phyloP scores from a whole-genome alignment of 2,888 invertebrate genomes.

The Anthoptus insignis region DNA sequence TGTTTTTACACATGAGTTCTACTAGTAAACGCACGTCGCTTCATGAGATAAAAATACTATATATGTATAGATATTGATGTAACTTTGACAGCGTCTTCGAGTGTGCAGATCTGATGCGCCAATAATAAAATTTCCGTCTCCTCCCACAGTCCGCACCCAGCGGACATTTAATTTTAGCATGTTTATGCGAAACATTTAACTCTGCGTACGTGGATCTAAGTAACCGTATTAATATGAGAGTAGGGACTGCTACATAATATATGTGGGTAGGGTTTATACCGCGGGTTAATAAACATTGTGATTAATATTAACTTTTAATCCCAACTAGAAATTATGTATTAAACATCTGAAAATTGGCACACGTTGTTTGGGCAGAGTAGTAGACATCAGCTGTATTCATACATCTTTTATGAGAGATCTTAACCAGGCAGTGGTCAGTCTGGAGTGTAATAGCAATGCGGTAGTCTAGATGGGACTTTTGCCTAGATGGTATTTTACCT shows the following conservation, averaged over 20 bases:
- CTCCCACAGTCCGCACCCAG: not conserved
- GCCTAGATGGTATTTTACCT: no score
- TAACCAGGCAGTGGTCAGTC: no score
- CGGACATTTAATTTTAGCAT: not conserved
- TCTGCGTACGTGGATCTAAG: not conserved
- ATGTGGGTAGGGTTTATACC: not conserved
- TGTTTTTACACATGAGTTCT: no score
- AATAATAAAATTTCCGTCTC: not conserved
- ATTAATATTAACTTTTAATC: slow-evolving; percentile 1
- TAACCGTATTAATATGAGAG: slow-evolving; percentile 2
- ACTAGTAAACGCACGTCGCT: no score
- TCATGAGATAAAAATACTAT: no score
- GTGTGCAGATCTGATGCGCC: slow-evolving; percentile 25
- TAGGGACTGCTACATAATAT: slow-evolving; percentile 1
- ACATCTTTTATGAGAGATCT: not conserved
- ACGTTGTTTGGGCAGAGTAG: not conserved
- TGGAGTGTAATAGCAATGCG: no score
- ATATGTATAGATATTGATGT: no score
- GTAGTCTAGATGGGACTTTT: no score
- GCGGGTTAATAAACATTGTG: not conserved
- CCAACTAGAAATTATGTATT: not conserved
- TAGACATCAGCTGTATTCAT: not conserved
- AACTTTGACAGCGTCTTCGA: no score
- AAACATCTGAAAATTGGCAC: not conserved
- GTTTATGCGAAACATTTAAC: not conserved